Conservation (phyloP, 2,113 vertebrate genomes). For the Neogale vison region DNA sequence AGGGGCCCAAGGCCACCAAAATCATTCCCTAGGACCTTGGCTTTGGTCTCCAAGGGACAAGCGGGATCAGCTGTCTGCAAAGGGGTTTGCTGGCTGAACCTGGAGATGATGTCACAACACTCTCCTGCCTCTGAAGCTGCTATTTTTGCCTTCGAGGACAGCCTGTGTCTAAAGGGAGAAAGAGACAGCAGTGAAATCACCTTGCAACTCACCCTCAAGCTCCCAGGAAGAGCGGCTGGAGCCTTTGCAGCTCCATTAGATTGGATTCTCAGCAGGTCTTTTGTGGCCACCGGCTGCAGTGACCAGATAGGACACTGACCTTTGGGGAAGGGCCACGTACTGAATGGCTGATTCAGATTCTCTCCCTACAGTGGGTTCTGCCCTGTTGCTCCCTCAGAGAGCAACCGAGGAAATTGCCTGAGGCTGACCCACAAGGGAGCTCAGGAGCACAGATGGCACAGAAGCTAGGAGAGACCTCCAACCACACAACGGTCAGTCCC, state of each 20-base stretch:
- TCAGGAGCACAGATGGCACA: background rate
- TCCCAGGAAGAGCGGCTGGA: conserved; percentile 35
- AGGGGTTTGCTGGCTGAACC: conserved; percentile 33
- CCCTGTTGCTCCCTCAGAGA: background rate
- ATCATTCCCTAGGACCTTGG: background rate
- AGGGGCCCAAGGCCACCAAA: background rate
- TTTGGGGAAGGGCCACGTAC: conserved; percentile 10
- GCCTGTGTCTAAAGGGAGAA: conserved; percentile 67
- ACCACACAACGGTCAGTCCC: background rate
- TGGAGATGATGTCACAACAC: conserved; percentile 68
- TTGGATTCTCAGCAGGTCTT: conserved; percentile 57
- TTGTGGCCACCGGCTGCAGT: conserved; percentile 58
- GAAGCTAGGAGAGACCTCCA: background rate
- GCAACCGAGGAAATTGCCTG: conserved; percentile 26
- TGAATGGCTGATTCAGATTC: conserved; percentile 39
- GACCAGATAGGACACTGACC: conserved; percentile 61
- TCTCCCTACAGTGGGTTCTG: background rate
- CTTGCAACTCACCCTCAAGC: conserved; percentile 54
- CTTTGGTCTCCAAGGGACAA: conserved; percentile 12
- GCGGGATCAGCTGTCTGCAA: conserved; percentile 31
- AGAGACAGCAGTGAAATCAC: conserved; percentile 61
- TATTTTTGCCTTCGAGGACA: conserved; percentile 72
- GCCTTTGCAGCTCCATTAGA: conserved; percentile 1
- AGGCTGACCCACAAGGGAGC: background rate
- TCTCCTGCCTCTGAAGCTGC: conserved; percentile 49